These are phyloP conservation scores for Phrynocephalus forsythii DNA, from an alignment of 2,797 vertebrate species.

Conservation along the genomic window DNA sequence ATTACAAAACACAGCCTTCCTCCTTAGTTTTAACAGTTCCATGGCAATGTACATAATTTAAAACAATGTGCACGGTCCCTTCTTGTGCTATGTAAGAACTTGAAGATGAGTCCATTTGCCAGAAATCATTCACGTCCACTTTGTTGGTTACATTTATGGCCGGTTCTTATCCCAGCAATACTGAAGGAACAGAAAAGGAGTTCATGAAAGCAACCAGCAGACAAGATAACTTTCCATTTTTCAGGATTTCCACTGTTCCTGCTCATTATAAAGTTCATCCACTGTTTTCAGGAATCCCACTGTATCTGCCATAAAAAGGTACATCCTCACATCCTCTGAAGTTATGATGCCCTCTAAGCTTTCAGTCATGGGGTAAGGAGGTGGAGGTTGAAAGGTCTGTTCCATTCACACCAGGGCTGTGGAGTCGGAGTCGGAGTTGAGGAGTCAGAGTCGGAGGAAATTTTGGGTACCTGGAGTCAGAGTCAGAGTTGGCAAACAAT, in stretches of 20 bases:
- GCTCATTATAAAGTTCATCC: not conserved
- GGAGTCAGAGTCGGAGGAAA: too few relatives aligned
- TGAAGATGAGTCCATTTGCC: not conserved
- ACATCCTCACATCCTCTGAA: not conserved
- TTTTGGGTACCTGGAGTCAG: too few relatives aligned
- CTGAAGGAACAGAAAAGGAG: not conserved
- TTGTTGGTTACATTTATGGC: not conserved
- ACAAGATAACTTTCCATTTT: too few relatives aligned
- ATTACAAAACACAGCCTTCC: not conserved
- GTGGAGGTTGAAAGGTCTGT: not conserved
- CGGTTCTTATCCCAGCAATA: not conserved
- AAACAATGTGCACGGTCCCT: not conserved
- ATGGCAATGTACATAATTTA: not conserved
- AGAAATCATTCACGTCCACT: not conserved
- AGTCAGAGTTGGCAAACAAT: too few relatives aligned
- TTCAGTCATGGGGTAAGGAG: not conserved
- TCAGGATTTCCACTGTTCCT: not conserved
- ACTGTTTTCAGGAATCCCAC: not conserved
- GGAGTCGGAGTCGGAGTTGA: too few relatives aligned
- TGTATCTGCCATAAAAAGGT: not conserved
- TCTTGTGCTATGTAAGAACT: not conserved
- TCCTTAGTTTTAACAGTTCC: not conserved
- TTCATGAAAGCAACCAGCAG: not conserved
- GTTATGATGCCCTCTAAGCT: not conserved
- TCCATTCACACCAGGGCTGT: not conserved